These are phyloP conservation scores for Pandion haliaetus DNA, from an alignment of 2,113 vertebrate species.

Conservation along the genomic window DNA sequence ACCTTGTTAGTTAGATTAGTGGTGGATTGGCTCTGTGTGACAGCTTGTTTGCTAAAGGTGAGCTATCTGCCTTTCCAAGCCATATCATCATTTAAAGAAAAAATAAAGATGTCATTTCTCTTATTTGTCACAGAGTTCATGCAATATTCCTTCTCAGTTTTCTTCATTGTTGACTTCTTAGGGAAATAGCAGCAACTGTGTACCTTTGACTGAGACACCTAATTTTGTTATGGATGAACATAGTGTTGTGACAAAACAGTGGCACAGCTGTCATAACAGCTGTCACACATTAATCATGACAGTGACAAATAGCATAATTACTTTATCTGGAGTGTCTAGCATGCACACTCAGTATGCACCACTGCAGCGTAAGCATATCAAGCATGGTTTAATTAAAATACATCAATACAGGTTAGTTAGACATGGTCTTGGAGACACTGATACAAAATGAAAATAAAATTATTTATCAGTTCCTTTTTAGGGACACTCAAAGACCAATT, in stretches of 20 bases:
- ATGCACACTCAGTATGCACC: constrained; percentile 72
- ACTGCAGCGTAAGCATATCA: constrained; percentile 66
- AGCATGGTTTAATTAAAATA: constrained; percentile 77
- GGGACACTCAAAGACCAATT: constrained; percentile 58
- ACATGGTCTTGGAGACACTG: constrained; percentile 72
- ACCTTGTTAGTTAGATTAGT: constrained; percentile 73
- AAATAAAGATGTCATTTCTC: constrained; percentile 74
- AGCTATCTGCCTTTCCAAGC: constrained; percentile 68
- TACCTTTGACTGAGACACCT: constrained; percentile 71
- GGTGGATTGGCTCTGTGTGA: constrained; percentile 65
- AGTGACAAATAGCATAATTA: constrained; percentile 86
- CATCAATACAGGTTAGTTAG: constrained; percentile 78
- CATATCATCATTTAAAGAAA: constrained; percentile 65
- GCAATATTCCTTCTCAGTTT: constrained; percentile 73
- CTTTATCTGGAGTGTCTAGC: constrained; percentile 79
- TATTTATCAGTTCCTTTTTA: constrained; percentile 67
- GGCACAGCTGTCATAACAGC: constrained; percentile 85
- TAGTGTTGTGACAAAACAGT: constrained; percentile 81
- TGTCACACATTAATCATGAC: constrained; percentile 86
- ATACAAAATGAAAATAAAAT: constrained; percentile 75
- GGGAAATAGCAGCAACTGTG: constrained; percentile 64
- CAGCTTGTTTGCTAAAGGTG: constrained; percentile 75
- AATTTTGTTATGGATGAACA: constrained; percentile 83
- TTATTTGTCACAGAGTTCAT: constrained; percentile 73
- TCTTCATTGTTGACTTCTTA: constrained; percentile 74